Conservation (phyloP, 2,113 vertebrate genomes). For the Mustela lutreola region DNA sequence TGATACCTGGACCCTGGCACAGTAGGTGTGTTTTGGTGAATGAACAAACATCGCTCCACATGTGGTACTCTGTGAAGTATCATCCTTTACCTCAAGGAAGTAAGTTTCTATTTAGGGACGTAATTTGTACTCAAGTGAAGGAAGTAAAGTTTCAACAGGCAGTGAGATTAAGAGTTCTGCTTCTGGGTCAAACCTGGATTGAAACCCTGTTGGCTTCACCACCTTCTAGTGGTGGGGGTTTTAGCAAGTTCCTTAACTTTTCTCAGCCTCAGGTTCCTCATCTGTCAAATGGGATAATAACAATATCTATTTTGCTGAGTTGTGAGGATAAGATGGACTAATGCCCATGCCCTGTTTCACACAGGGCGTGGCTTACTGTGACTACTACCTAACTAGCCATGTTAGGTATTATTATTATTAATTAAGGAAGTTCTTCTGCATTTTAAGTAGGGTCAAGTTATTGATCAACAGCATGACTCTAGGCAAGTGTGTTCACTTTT, state of each 20-base stretch:
- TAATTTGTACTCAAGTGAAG: neutral
- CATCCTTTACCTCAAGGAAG: neutral
- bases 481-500: neutral
- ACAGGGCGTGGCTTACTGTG: no score
- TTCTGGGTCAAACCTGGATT: neutral
- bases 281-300: neutral
- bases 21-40: neutral
- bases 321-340: neutral
- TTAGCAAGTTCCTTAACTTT: neutral
- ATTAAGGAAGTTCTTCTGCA: neutral
- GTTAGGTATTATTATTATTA: neutral
- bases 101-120: neutral
- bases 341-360: neutral
- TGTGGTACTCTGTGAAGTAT: neutral
- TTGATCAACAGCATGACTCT: neutral
- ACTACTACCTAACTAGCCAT: neutral
- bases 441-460: neutral
- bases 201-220: neutral
- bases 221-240: neutral
- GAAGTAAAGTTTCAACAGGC: neutral
- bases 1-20: neutral
- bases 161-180: neutral
- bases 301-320: neutral
- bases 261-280: neutral
- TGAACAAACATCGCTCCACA: neutral